Conservation (phyloP, 1,140 invertebrate genomes). For the Mesaphorura yosii region DNA sequence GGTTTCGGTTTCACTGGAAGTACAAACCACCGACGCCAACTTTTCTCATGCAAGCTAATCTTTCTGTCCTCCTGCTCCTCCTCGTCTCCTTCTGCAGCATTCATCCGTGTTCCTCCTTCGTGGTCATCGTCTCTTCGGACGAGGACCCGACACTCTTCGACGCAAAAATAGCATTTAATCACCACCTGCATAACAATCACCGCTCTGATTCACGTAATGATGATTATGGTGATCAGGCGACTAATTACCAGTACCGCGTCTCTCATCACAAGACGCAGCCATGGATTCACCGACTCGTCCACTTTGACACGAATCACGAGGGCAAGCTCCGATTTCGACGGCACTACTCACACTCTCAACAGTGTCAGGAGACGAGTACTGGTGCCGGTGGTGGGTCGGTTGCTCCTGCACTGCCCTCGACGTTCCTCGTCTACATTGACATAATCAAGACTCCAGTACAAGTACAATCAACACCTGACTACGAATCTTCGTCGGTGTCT, state of each 20-base stretch:
- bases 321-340: conserved; percentile 22
- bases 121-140: too few species aligned
- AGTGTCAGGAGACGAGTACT: neutral
- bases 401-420: conserved; percentile 12
- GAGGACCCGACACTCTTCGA: conserved; percentile 30
- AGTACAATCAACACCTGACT: neutral
- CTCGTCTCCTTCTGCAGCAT: too few species aligned
- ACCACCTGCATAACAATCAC: too few species aligned
- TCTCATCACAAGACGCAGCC: conserved; percentile 30
- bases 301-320: conserved; percentile 18
- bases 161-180: conserved; percentile 23
- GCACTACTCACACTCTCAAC: conserved; percentile 10
- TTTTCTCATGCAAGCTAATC: too few species aligned
- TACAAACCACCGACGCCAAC: too few species aligned
- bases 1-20: too few species aligned
- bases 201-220: too few species aligned
- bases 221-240: conserved; percentile 1
- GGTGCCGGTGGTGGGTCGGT: neutral
- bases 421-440: conserved; percentile 29
- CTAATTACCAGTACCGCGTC: conserved; percentile 21
- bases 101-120: too few species aligned
- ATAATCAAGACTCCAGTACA: conserved; percentile 12
- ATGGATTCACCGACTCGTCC: conserved; percentile 28
- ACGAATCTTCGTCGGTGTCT: neutral
- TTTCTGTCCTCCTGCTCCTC: too few species aligned